Evolutionary conservation across 1,140 invertebrate species (phyloP).

Genomic region (Asbolus verrucosus): DNA sequence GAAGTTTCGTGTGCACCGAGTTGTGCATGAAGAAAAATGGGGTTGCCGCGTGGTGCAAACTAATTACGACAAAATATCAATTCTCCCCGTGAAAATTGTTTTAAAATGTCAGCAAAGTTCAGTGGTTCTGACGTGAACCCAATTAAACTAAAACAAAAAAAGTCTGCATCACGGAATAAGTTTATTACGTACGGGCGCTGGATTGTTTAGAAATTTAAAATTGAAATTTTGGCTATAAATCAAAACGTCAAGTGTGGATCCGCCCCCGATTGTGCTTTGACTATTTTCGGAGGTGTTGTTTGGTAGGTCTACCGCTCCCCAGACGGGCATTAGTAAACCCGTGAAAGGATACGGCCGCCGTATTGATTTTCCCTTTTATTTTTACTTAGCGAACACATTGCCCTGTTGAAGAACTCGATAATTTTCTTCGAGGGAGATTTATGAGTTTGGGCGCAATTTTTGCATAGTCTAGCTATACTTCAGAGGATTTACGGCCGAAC

Average conservation of each 20-base stretch:
- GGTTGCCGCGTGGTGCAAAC: constrained; percentile 1
- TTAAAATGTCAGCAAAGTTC: constrained; percentile 17
- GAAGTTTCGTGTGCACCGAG: not conserved
- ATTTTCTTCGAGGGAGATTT: constrained; percentile 34
- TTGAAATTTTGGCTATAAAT: constrained; percentile 49
- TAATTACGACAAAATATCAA: constrained; percentile 25
- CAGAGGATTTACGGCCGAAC: constrained; percentile 9
- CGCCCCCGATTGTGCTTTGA: constrained; percentile 48
- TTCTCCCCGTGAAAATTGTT: constrained; percentile 13
- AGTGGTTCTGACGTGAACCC: constrained; percentile 9
- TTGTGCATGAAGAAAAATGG: constrained; percentile 16
- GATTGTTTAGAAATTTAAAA: constrained; percentile 46
- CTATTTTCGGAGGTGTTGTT: constrained; percentile 47
- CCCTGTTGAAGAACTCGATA: constrained; percentile 37
- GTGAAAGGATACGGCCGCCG: constrained; percentile 41
- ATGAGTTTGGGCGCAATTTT: constrained; percentile 36
- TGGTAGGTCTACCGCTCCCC: constrained; percentile 42
- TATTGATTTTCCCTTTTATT: constrained; percentile 49
- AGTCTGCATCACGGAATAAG: constrained; percentile 29
- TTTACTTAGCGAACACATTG: constrained; percentile 42
- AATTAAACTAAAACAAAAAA: constrained; percentile 19
- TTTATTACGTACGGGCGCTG: constrained; percentile 20
- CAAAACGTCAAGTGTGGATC: constrained; percentile 41
- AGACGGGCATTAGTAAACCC: constrained; percentile 45
- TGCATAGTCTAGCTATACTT: constrained; percentile 21